Evolutionary conservation across 1,140 invertebrate species (phyloP), one percentile per base, ranked within the genome.

Genomic region (Halictus rubicundus): DNA sequence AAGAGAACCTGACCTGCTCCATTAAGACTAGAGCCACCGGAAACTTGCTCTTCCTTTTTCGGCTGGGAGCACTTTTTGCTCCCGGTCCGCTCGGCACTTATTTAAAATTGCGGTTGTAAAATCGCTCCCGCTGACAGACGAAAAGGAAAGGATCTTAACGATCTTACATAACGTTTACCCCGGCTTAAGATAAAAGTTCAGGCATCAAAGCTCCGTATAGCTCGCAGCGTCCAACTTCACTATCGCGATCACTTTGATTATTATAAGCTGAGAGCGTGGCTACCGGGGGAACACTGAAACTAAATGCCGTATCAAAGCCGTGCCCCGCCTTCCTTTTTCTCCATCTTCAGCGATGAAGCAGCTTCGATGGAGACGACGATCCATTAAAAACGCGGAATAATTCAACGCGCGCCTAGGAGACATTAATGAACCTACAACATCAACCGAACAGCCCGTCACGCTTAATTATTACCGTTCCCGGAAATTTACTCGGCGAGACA

Each of bases 1-100:
- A 86, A 90, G 81, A 87, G 79, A 88, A 86, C 77, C 71, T 79
- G 78, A 86, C 74, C 78, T 79, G 73, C 80, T 86, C 82, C 85
- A 87, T 87, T 87, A 87, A 86, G 81, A 78, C 78, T 80, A 83
- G 69, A 86, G 86, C 60, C 78, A 59, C 39, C 60, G 76, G 78
- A 57, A 68, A 19, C 49, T 52, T 52, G 49, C 49, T 16, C 19
- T 52, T 21, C 16, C 19, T 52, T 52, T 52, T 52, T 60, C 49
- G n/a, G 64, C 59, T 60, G 25, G 60, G 49, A n/a, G 3, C 32
- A 32, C 57, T 57, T 61, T 54, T 52, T 7, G 16, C 10, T 25
- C 4, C 49, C 60, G 66, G 68, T 32, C 32, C 32, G 32, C 42
- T 9, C 39, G 37, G 19, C 68, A 64, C 46, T 78, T 65, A 46